Evolutionary conservation across 2,113 vertebrate species (phyloP).

Genomic region (Rhineura floridana): DNA sequence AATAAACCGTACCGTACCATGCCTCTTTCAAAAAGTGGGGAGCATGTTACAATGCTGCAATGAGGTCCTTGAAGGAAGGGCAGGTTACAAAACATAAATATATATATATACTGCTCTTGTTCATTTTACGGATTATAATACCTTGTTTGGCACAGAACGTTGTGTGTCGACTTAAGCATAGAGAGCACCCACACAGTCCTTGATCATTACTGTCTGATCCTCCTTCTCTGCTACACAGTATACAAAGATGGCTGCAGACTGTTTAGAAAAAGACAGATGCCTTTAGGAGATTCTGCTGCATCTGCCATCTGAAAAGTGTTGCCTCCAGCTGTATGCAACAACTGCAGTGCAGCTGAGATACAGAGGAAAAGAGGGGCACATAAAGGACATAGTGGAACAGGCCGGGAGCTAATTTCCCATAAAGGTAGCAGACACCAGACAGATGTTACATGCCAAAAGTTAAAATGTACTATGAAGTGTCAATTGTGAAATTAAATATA

Average conservation of each 20-base stretch:
- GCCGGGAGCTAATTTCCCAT: slow-evolving; percentile 55
- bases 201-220: neutral
- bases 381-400: slow-evolving; percentile 61
- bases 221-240: slow-evolving; percentile 20
- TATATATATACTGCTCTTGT: neutral
- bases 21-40: no score
- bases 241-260: slow-evolving; percentile 9
- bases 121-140: neutral
- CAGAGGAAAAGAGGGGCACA: slow-evolving; percentile 54
- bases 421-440: slow-evolving; percentile 70
- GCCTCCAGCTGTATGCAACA: slow-evolving; percentile 36
- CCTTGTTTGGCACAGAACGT: neutral
- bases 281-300: neutral
- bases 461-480: neutral
- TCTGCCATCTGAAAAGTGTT: slow-evolving; percentile 33
- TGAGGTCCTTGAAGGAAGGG: neutral
- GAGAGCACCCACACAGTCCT: neutral
- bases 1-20: no score
- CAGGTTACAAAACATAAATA: neutral
- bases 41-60: slow-evolving; percentile 8
- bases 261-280: neutral
- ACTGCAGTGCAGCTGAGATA: slow-evolving; percentile 54
- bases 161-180: neutral
- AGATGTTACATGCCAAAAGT: slow-evolving; percentile 62
- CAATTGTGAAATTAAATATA: slow-evolving; percentile 66